These are phyloP conservation scores for Chionis minor DNA, from an alignment of 2,113 vertebrate genomes.

Conservation along the genomic window DNA sequence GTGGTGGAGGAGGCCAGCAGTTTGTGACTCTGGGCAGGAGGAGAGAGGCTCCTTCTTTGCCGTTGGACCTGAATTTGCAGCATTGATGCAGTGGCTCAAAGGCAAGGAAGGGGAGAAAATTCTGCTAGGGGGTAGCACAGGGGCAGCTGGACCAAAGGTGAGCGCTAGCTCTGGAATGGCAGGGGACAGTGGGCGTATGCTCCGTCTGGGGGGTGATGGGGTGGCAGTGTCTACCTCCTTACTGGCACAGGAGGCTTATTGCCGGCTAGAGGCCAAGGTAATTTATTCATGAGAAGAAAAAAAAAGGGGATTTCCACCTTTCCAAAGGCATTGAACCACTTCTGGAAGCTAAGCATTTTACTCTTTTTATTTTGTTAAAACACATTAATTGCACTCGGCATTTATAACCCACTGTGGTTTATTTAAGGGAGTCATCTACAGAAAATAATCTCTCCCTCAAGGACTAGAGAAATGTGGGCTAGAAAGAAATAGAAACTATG, in stretches of 20 bases:
- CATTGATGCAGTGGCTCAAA: neutral
- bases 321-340: neutral
- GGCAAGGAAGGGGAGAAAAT: neutral
- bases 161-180: neutral
- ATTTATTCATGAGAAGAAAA: neutral
- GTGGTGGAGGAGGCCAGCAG: neutral
- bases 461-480: neutral
- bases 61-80: neutral
- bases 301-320: neutral
- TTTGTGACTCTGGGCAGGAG: neutral
- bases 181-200: neutral
- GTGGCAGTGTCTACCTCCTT: neutral
- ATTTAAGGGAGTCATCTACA: neutral
- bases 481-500: neutral
- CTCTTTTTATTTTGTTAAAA: neutral
- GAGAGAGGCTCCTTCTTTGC: neutral
- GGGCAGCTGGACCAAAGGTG: neutral
- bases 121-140: neutral
- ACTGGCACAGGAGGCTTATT: neutral
- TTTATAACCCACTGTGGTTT: neutral
- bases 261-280: neutral
- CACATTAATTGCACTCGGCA: neutral
- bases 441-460: neutral
- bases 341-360: neutral
- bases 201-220: fast-evolving